A percentile compares a stretch with the other conserved stretches of the same genome.
Conservation (phyloP, 2,797 vertebrate genomes). For the Ibycter americanus region DNA sequence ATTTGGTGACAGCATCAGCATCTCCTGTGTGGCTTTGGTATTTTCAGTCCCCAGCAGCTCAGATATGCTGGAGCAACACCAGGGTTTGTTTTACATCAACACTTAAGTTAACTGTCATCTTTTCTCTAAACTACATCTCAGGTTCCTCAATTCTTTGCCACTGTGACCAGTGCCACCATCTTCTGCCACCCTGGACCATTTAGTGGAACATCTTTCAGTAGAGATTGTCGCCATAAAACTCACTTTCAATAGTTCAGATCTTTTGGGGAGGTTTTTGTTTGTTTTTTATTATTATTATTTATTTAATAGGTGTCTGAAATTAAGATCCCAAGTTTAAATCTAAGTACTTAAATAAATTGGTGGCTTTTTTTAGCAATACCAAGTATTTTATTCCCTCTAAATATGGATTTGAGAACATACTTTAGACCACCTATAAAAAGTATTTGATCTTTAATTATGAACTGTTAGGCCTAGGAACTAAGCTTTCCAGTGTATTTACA, state of each 20-base stretch:
- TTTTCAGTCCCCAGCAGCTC: neutral
- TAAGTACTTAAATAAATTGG: neutral
- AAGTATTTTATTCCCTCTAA: neutral
- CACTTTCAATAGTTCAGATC: neutral
- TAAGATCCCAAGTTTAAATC: neutral
- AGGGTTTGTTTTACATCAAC: neutral
- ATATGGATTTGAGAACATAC: neutral
- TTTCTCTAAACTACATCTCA: neutral
- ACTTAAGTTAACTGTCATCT: neutral
- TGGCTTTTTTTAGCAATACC: neutral
- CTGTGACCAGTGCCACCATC: neutral
- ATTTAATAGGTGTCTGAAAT: neutral
- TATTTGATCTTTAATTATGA: neutral
- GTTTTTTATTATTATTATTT: neutral
- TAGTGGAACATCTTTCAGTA: neutral
- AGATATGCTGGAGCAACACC: neutral
- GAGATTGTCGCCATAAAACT: neutral
- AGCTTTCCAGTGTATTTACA: neutral
- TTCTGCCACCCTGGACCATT: neutral
- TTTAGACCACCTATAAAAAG: neutral
- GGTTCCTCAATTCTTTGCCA: neutral
- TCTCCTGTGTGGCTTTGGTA: neutral
- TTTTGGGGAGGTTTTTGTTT: fast-evolving
- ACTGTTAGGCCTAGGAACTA: neutral
- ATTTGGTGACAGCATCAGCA: neutral